Conservation (phyloP, 1,140 invertebrate species). For the Paraescarpia echinospica region DNA sequence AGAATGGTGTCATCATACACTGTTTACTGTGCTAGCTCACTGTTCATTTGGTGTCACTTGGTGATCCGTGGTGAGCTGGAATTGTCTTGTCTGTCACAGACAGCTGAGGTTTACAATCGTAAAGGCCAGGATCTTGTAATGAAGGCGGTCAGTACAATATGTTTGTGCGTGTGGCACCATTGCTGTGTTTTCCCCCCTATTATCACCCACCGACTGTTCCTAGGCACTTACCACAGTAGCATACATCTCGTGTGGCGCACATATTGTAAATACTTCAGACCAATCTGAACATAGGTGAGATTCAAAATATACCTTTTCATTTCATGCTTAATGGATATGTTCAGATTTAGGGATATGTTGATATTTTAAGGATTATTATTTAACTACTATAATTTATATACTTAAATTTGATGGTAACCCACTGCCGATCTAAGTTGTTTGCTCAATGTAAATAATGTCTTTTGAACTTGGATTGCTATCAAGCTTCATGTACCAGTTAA, state of each 20-base stretch:
- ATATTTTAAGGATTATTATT: background rate
- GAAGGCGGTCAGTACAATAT: constrained; percentile 18
- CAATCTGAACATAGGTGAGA: too few relatives aligned
- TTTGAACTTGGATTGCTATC: background rate
- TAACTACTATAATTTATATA: background rate
- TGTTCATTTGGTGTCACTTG: background rate
- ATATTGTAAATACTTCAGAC: background rate
- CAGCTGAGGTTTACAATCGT: constrained; percentile 24
- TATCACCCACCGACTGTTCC: background rate
- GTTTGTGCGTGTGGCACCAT: background rate
- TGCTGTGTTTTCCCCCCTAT: background rate
- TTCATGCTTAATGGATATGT: background rate
- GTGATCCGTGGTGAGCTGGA: background rate
- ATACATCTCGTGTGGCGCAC: too few relatives aligned
- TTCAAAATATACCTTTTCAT: too few relatives aligned
- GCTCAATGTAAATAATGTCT: background rate
- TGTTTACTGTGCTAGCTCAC: too few relatives aligned
- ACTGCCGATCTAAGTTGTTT: background rate
- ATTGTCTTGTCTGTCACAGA: constrained; percentile 5
- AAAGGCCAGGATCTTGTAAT: constrained; percentile 28
- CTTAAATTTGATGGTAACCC: too few relatives aligned
- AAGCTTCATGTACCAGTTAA: background rate
- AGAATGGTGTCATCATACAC: too few relatives aligned
- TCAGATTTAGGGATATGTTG: background rate
- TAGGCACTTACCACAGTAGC: background rate